Conservation (phyloP, 2,888 invertebrate species). For the Perizoma affinitatum region DNA sequence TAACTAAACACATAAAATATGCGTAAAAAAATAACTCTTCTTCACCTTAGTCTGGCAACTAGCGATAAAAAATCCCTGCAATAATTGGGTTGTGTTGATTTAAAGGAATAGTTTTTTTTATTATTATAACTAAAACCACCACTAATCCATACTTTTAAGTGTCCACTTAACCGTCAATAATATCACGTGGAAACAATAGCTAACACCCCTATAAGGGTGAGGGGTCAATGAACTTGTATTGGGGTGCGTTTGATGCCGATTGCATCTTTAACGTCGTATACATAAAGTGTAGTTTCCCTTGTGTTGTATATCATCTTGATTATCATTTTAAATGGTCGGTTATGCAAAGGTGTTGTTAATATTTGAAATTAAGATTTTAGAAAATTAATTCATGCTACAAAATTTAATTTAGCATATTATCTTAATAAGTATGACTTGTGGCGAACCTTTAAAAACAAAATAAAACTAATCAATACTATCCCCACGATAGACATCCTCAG, state of each 20-base stretch:
- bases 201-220: slow-evolving; percentile 56
- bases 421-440: slow-evolving; percentile 6
- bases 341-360: slow-evolving; percentile 52
- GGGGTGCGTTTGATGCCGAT: slow-evolving; percentile 26
- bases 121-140: slow-evolving; percentile 1
- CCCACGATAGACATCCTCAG: too few relatives aligned
- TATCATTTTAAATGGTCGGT: slow-evolving; percentile 50
- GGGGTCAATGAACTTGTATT: slow-evolving; percentile 53
- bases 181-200: slow-evolving; percentile 59
- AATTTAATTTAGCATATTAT: slow-evolving; percentile 20
- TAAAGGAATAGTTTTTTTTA: background rate
- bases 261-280: slow-evolving; percentile 16
- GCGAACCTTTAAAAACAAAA: too few relatives aligned
- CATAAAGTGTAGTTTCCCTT: slow-evolving; percentile 29
- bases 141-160: slow-evolving; percentile 12
- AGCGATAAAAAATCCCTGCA: background rate
- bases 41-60: too few relatives aligned
- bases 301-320: slow-evolving; percentile 38
- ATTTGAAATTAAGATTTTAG: slow-evolving; percentile 45
- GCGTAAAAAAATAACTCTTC: too few relatives aligned
- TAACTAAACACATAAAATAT: too few relatives aligned
- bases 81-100: too few relatives aligned
- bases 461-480: too few relatives aligned
- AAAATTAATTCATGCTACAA: too few relatives aligned
- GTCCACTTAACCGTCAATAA: slow-evolving; percentile 52